Evolutionary conservation across 2,797 vertebrate species (phyloP).

Genomic region (Danionella dracula): DNA sequence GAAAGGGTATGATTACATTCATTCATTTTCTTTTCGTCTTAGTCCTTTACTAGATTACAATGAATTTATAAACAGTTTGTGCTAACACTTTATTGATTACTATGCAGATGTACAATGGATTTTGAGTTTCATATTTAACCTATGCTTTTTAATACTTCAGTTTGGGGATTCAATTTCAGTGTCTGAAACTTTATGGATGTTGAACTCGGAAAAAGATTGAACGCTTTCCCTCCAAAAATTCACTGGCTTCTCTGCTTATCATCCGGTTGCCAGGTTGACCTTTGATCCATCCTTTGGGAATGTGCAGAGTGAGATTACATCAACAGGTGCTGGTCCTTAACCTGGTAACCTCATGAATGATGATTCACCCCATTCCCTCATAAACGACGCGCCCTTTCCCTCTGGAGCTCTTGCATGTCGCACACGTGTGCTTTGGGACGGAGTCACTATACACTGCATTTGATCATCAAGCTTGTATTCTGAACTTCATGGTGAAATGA

Average conservation of each 20-base stretch:
- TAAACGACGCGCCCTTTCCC: constrained; percentile 53
- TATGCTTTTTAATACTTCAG: neutral
- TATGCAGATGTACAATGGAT: no score
- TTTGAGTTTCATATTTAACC: no score
- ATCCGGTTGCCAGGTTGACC: constrained; percentile 51
- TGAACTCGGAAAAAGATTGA: neutral
- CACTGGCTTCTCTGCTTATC: constrained; percentile 51
- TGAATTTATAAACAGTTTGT: no score
- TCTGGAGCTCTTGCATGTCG: constrained; percentile 32
- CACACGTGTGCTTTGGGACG: constrained; percentile 25
- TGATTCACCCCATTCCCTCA: constrained; percentile 56
- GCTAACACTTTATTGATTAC: no score
- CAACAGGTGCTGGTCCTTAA: constrained; percentile 52
- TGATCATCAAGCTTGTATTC: constrained; percentile 44
- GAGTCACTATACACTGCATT: constrained; percentile 43
- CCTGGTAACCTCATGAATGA: constrained; percentile 52
- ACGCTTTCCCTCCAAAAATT: constrained; percentile 46
- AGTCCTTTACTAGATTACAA: no score
- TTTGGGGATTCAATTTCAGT: neutral
- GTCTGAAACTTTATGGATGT: neutral
- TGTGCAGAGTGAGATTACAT: constrained; percentile 58
- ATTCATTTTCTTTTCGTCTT: no score
- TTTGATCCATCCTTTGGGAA: constrained; percentile 46
- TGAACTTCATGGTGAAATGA: neutral
- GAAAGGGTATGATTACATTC: no score